phyloP scores from a whole-genome alignment of 2,797 vertebrate species.

The Poeciliopsis paucimaculata region DNA sequence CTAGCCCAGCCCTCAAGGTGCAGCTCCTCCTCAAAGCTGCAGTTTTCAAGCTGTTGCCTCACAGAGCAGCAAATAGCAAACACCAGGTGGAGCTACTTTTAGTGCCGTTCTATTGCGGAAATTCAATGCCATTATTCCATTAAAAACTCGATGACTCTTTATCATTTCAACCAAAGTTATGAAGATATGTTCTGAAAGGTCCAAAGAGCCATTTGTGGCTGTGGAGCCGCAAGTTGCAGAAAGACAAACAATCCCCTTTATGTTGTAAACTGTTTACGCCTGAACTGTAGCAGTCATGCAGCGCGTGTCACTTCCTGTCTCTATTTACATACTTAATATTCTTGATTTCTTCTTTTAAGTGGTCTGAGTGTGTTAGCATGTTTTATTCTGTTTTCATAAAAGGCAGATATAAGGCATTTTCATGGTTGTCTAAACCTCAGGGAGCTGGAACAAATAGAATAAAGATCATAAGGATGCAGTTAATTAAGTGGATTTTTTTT shows the following conservation, averaged over 20 bases:
- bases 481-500: slow-evolving; percentile 71
- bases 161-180: neutral
- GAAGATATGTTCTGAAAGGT: too few species aligned
- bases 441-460: slow-evolving; percentile 78
- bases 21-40: too few species aligned
- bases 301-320: slow-evolving; percentile 52
- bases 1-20: too few species aligned
- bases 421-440: slow-evolving; percentile 62
- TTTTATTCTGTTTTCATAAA: slow-evolving; percentile 75
- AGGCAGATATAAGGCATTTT: slow-evolving; percentile 68
- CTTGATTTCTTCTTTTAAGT: slow-evolving; percentile 57
- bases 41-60: too few species aligned
- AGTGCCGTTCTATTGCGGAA: neutral
- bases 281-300: slow-evolving; percentile 47
- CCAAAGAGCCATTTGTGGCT: too few species aligned
- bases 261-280: slow-evolving; percentile 33
- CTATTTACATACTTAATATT: slow-evolving; percentile 65
- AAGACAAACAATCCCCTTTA: slow-evolving; percentile 9
- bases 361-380: slow-evolving; percentile 64
- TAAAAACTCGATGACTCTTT: neutral
- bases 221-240: too few species aligned
- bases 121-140: neutral
- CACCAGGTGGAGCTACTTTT: neutral
- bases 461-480: slow-evolving; percentile 77
- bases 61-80: too few species aligned